These are phyloP conservation scores for Ectemnius continuus DNA, from an alignment of 2,888 invertebrate genomes.

Conservation along the genomic window DNA sequence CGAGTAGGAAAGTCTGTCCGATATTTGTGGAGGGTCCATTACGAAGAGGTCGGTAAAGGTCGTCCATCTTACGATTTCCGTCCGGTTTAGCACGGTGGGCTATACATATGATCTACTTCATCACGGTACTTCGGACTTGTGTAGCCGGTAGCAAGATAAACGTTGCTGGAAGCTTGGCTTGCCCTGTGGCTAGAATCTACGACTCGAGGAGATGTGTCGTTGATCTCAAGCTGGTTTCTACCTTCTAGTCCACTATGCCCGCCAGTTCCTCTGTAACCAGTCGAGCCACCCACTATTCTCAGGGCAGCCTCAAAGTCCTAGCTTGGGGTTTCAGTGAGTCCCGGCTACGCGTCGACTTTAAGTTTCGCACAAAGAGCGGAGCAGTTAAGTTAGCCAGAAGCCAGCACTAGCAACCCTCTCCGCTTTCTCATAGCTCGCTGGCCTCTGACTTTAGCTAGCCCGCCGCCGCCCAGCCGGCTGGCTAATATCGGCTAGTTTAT, in stretches of 20 bases:
- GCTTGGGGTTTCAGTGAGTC: slow-evolving; percentile 15
- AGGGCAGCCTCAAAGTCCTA: slow-evolving; percentile 49
- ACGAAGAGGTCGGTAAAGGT: too few relatives aligned
- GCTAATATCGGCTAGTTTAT: too few relatives aligned
- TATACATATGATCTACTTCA: not conserved
- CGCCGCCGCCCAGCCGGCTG: too few relatives aligned
- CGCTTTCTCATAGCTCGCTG: slow-evolving; percentile 28
- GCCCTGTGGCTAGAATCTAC: slow-evolving; percentile 47
- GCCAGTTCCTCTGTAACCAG: slow-evolving; percentile 49
- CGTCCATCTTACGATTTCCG: too few relatives aligned
- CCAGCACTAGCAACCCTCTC: slow-evolving; percentile 43
- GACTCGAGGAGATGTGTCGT: slow-evolving; percentile 55
- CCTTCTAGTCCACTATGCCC: slow-evolving; percentile 49
- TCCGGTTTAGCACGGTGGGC: slow-evolving; percentile 22
- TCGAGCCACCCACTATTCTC: slow-evolving; percentile 19
- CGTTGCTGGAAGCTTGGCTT: slow-evolving; percentile 36
- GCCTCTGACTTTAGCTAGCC: too few relatives aligned
- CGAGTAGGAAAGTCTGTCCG: too few relatives aligned
- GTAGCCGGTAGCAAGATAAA: slow-evolving; percentile 53
- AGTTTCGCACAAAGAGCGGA: slow-evolving; percentile 60
- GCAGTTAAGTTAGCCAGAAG: slow-evolving; percentile 54
- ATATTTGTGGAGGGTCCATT: too few relatives aligned
- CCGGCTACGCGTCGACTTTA: slow-evolving; percentile 47
- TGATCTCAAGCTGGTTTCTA: slow-evolving; percentile 51
- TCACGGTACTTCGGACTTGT: slow-evolving; percentile 41